Evolutionary conservation across 2,797 vertebrate genomes (phyloP).

Genomic region (Chiroxiphia lanceolata): DNA sequence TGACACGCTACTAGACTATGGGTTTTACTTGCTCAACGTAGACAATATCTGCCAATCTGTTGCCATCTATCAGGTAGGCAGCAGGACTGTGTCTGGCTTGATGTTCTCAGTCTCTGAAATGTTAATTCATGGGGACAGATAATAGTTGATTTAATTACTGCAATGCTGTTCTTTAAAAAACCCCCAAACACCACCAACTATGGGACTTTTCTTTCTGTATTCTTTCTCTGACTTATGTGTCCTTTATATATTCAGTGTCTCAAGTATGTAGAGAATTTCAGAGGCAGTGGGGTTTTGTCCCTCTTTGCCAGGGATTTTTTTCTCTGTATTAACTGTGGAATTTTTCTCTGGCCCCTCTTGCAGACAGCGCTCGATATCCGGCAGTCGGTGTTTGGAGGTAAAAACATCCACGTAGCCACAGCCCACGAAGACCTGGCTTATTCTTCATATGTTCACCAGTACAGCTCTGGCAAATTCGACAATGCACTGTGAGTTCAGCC

Average conservation of each 20-base stretch:
- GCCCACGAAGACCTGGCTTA: conserved; percentile 98
- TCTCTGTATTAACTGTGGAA: neutral
- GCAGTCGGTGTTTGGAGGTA: conserved; percentile 98
- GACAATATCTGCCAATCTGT: conserved; percentile 99
- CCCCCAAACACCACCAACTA: rapidly evolving
- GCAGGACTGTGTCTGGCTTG: neutral
- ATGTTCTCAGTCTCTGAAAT: neutral
- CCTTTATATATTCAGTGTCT: neutral
- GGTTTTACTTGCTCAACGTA: conserved; percentile 98
- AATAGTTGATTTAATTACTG: neutral
- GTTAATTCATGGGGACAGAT: neutral
- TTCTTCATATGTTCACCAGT: conserved; percentile 98
- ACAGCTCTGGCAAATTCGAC: conserved; percentile 99
- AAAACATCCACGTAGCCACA: conserved; percentile 98
- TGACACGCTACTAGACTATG: conserved; percentile 96
- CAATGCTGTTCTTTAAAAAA: neutral
- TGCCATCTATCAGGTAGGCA: conserved; percentile 95
- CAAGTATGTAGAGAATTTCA: neutral
- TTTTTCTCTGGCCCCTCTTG: neutral
- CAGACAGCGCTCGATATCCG: conserved; percentile 97
- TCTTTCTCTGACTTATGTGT: neutral
- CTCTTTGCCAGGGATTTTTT: neutral
- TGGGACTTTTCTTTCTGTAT: neutral
- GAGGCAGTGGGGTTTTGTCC: neutral
- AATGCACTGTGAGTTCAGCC: conserved; percentile 91